Conservation (phyloP, 2,888 invertebrate species). For the Heliconius ethilla region DNA sequence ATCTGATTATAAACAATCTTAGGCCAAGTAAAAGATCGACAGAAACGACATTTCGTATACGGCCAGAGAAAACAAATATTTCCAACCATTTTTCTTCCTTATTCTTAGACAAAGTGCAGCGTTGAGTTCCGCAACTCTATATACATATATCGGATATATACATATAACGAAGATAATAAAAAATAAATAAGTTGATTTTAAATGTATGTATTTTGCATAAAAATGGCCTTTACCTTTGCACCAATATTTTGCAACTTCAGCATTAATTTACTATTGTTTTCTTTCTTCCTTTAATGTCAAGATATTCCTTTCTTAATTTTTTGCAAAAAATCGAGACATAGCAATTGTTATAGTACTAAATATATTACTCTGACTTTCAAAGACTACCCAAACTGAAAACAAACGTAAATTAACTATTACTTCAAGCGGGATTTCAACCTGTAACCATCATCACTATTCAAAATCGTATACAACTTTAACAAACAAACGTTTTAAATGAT, state of each 20-base stretch:
- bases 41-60: too few species aligned
- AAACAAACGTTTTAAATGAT: slow-evolving; percentile 21
- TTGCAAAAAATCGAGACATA: not conserved
- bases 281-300: not conserved
- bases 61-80: too few species aligned
- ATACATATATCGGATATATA: too few species aligned
- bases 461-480: not conserved
- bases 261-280: not conserved
- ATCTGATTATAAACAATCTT: slow-evolving; percentile 20
- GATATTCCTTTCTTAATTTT: not conserved
- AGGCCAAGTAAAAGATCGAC: not conserved
- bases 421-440: not conserved
- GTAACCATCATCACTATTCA: not conserved
- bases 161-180: too few species aligned
- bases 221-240: too few species aligned
- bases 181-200: too few species aligned
- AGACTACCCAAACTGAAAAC: not conserved
- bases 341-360: not conserved
- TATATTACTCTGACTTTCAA: not conserved
- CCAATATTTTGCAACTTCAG: too few species aligned
- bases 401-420: not conserved
- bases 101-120: too few species aligned
- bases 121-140: too few species aligned
- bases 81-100: too few species aligned
- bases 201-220: too few species aligned